phyloP scores from a whole-genome alignment of 2,888 invertebrate species.

The Dicranocentrus wangi region DNA sequence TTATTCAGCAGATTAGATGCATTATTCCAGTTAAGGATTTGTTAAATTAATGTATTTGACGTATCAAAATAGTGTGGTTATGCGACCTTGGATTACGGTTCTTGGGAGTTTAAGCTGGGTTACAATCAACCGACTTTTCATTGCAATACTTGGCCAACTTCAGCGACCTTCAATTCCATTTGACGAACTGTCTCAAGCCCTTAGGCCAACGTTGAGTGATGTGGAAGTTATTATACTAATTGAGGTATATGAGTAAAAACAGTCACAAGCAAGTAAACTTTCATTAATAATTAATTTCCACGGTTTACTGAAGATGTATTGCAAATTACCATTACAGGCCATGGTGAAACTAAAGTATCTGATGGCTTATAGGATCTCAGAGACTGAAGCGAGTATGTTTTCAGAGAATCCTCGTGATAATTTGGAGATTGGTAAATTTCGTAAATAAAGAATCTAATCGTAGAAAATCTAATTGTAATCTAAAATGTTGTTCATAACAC shows the following conservation, averaged over 20 bases:
- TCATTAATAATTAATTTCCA: no score
- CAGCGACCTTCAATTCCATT: constrained; percentile 45
- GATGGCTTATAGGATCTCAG: constrained; percentile 20
- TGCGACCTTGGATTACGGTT: constrained; percentile 61
- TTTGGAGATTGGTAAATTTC: constrained; percentile 18
- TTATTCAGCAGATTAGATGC: not conserved
- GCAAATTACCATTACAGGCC: constrained; percentile 9
- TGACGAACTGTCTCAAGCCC: constrained; percentile 32
- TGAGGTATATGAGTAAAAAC: constrained; percentile 29
- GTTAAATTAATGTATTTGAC: no score
- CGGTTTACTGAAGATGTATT: not conserved
- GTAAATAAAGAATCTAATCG: not conserved
- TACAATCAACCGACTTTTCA: constrained; percentile 53
- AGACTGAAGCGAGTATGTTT: not conserved
- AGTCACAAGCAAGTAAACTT: not conserved
- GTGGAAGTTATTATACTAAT: constrained; percentile 52
- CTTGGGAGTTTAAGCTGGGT: constrained; percentile 59
- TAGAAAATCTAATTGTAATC: not conserved
- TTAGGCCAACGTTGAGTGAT: constrained; percentile 48
- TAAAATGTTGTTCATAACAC: not conserved
- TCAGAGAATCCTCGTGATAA: not conserved
- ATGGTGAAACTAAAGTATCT: constrained; percentile 29
- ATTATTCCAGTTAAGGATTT: not conserved
- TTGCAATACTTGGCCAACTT: constrained; percentile 54
- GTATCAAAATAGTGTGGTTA: constrained; percentile 62